Conservation (phyloP, 2,113 vertebrate genomes). For the Arenaria interpres region DNA sequence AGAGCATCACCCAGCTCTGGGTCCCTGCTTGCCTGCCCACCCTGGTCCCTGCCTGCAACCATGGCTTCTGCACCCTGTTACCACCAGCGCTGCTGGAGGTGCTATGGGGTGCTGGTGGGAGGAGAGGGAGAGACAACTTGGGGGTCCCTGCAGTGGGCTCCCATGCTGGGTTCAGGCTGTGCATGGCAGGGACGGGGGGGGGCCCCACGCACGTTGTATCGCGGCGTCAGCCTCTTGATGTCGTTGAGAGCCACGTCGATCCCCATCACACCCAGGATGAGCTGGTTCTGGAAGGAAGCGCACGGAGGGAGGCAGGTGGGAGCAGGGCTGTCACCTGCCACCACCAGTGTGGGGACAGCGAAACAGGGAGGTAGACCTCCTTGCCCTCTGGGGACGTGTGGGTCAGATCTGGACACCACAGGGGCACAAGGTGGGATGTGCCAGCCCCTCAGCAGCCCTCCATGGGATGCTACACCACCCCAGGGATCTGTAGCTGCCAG, state of each 20-base stretch:
- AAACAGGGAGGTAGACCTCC: neutral
- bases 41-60: neutral
- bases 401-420: neutral
- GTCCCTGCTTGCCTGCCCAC: neutral
- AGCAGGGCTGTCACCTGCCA: neutral
- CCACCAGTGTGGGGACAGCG: rapidly evolving
- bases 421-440: neutral
- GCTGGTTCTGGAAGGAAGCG: conserved; percentile 86
- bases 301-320: neutral
- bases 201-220: conserved; percentile 86
- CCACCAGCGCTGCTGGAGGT: neutral
- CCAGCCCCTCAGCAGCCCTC: neutral
- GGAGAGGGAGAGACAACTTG: neutral
- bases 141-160: neutral
- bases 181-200: neutral
- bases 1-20: neutral
- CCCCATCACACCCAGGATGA: conserved; percentile 97
- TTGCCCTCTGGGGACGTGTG: rapidly evolving
- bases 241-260: conserved; percentile 95
- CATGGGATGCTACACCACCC: neutral
- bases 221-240: conserved; percentile 94
- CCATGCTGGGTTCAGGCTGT: neutral
- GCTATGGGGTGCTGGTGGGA: neutral
- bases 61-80: neutral
- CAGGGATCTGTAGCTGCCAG: neutral